phyloP scores from a whole-genome alignment of 2,113 vertebrate species.

The Rhadina sibilatrix region DNA sequence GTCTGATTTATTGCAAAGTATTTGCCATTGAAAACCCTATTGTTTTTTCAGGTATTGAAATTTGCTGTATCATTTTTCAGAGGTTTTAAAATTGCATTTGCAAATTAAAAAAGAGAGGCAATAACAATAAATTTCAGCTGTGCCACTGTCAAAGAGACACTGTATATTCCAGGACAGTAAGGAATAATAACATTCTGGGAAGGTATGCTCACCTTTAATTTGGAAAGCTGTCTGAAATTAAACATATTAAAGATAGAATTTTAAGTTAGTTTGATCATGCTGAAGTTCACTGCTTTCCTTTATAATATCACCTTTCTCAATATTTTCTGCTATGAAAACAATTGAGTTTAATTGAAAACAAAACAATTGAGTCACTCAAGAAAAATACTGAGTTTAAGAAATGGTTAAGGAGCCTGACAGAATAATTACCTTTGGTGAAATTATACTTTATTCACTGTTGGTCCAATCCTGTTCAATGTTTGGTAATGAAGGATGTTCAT shows the following conservation, averaged over 20 bases:
- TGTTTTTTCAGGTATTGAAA: slow-evolving; percentile 67
- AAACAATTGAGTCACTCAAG: neutral
- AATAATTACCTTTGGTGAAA: neutral
- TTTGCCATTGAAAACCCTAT: slow-evolving; percentile 45
- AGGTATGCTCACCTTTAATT: neutral
- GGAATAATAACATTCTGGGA: slow-evolving; percentile 4
- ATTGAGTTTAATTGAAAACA: neutral
- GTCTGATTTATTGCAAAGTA: slow-evolving; percentile 66
- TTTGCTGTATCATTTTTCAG: slow-evolving; percentile 52
- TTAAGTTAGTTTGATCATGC: slow-evolving; percentile 9
- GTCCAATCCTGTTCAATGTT: neutral
- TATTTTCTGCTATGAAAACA: neutral
- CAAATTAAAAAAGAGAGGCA: slow-evolving; percentile 39
- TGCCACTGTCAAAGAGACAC: neutral
- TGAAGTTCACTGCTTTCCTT: neutral
- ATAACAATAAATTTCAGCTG: slow-evolving; percentile 12
- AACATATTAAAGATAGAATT: slow-evolving; percentile 7
- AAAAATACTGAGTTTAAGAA: slow-evolving; percentile 7
- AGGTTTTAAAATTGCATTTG: slow-evolving; percentile 44
- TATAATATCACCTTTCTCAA: neutral
- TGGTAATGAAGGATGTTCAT: neutral
- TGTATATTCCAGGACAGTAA: neutral
- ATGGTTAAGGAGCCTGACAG: neutral
- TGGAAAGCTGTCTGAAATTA: slow-evolving; percentile 46
- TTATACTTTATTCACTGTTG: neutral